Conservation (phyloP, 2,113 vertebrate species). For the Apteryx mantelli region DNA sequence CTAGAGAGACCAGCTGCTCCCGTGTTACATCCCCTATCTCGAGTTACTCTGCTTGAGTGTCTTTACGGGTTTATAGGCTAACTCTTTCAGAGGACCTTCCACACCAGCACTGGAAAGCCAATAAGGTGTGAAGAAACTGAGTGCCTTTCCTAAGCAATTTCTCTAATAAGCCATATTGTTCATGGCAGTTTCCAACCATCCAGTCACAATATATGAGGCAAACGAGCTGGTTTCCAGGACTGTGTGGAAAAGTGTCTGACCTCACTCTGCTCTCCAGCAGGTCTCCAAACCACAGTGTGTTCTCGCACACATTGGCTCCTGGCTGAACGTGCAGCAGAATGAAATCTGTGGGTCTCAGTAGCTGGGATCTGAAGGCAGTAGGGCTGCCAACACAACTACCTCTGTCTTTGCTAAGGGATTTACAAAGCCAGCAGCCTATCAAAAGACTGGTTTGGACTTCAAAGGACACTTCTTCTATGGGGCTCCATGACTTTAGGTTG, state of each 20-base stretch:
- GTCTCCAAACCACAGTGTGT: neutral
- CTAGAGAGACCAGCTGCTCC: neutral
- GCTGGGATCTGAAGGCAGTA: neutral
- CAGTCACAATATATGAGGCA: neutral
- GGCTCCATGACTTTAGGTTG: neutral
- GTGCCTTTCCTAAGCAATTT: neutral
- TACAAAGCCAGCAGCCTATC: neutral
- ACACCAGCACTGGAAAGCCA: neutral
- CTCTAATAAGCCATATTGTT: neutral
- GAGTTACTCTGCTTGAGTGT: neutral
- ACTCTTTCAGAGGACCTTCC: neutral
- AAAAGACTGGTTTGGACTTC: neutral
- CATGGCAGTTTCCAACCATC: neutral
- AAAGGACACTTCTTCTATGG: neutral
- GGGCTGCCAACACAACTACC: neutral
- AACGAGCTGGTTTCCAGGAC: neutral
- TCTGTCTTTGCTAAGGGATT: neutral
- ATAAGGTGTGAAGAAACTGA: neutral
- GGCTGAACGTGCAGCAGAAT: neutral
- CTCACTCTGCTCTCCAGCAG: neutral
- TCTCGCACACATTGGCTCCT: neutral
- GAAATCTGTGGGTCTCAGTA: neutral
- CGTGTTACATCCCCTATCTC: neutral
- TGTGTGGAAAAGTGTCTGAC: neutral
- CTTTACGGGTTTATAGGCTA: neutral